Evolutionary conservation across 2,797 vertebrate genomes (phyloP), one percentile per base, ranked within the genome.

Genomic region (Lerista edwardsae): DNA sequence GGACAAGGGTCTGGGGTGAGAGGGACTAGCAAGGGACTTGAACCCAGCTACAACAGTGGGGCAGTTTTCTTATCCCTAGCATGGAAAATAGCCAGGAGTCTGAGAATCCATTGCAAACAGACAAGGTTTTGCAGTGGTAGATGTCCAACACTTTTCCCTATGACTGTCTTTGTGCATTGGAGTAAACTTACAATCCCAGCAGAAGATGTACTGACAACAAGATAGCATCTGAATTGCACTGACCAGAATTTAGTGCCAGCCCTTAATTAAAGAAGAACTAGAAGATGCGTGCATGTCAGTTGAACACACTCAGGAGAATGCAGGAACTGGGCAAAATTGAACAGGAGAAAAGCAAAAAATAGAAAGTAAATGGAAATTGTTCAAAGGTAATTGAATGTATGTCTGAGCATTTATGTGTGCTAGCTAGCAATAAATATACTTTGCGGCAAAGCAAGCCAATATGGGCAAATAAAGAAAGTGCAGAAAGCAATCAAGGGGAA

Each of bases 331-430:
- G 65, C 90, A 87, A 91, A 90, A 93, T 82, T 86, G 90, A 92
- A 91, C 88, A 84, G 65, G 79, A 82, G 88, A 82, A 87, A 90
- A 91, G 72, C 84, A 89, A 93, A 91, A 85, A 17, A 72, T 65
- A 76, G 73, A 71, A 80, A 91, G 89, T 88, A 91, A 95, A 89
- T 92, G 92, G 91, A 91, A 92, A 94, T 93, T 93, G 93, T 91
- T 93, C 93, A 88, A 88, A 91, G 92, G 91, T 94, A 94, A 94
- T 94, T 94, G 94, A 94, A 94, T 92, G 90, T 91, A 93, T 90
- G 93, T 92, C 92, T 91, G 86, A 90, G 91, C 0, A 2, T 86
- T 87, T 67, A 89, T 1, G 0, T 91, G 86, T 84, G 84, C 91
- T 89, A 92, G 88, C 79, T 69, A 94, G 86, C 89, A 92, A 94